phyloP scores from a whole-genome alignment of 2,113 vertebrate genomes.

The Eubucco bourcierii region DNA sequence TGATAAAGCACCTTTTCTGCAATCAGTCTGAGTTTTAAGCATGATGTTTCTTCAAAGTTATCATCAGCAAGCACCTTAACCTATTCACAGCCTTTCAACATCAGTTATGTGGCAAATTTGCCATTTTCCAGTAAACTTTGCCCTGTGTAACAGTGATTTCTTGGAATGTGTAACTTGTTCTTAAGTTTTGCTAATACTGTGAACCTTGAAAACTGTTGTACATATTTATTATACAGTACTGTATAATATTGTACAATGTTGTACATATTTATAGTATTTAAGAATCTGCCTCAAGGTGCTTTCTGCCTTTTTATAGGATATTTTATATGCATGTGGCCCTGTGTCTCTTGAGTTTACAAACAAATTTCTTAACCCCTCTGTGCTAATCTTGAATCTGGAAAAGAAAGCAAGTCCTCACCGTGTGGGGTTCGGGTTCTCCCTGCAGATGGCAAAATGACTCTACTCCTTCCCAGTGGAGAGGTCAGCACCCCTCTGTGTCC shows the following conservation, averaged over 20 bases:
- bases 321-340: background rate
- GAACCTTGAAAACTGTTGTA: background rate
- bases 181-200: background rate
- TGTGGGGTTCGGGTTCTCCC: background rate
- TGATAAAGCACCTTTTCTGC: slow-evolving; percentile 59
- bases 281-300: background rate
- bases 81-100: slow-evolving; percentile 53
- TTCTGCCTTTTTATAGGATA: background rate
- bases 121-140: background rate
- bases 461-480: background rate
- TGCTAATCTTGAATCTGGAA: background rate
- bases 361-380: background rate
- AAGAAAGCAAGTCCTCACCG: background rate
- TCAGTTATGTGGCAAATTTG: slow-evolving; percentile 33
- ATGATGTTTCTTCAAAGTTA: slow-evolving; percentile 57
- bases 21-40: slow-evolving; percentile 27
- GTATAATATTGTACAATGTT: too few species aligned
- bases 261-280: background rate
- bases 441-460: slow-evolving; percentile 30
- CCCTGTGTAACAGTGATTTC: background rate
- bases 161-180: background rate
- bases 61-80: slow-evolving; percentile 55
- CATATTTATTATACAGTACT: background rate
- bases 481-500: background rate
- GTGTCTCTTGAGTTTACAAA: background rate